Conservation (phyloP, 1,140 invertebrate species). For the Dendrolimus kikuchii region DNA sequence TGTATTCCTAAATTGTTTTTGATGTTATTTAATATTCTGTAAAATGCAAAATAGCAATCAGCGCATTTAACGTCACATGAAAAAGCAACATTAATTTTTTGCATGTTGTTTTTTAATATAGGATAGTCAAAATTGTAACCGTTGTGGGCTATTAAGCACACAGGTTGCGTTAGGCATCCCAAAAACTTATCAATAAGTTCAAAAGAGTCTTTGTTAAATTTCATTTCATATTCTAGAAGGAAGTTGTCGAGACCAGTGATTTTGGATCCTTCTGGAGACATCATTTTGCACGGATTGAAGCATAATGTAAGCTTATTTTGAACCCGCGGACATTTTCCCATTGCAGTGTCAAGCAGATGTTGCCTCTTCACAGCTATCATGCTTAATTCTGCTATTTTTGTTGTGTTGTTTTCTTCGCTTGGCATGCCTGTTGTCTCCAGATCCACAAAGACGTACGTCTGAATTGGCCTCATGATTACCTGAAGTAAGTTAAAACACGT, state of each 20-base stretch:
- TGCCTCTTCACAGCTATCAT: slow-evolving; percentile 71
- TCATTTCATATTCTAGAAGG: slow-evolving; percentile 73
- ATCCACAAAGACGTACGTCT: slow-evolving; percentile 77
- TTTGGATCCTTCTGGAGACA: slow-evolving; percentile 57
- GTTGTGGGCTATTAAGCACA: slow-evolving; percentile 87
- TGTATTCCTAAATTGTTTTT: neutral
- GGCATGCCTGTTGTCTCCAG: slow-evolving; percentile 77
- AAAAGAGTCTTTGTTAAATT: slow-evolving; percentile 72
- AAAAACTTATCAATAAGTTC: slow-evolving; percentile 76
- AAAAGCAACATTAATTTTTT: slow-evolving; percentile 55
- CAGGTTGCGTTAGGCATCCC: slow-evolving; percentile 73
- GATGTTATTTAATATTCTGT: slow-evolving; percentile 31
- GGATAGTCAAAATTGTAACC: slow-evolving; percentile 83
- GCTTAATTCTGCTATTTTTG: slow-evolving; percentile 77
- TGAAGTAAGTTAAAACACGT: too few species aligned
- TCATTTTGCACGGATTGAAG: slow-evolving; percentile 73
- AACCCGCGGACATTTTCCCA: slow-evolving; percentile 71
- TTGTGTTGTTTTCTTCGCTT: slow-evolving; percentile 55
- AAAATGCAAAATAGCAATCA: slow-evolving; percentile 71
- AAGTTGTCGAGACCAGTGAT: slow-evolving; percentile 79
- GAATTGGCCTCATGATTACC: slow-evolving; percentile 30
- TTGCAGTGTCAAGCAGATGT: slow-evolving; percentile 52
- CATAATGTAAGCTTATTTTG: slow-evolving; percentile 76
- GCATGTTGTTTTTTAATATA: slow-evolving; percentile 47
- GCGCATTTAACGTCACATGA: slow-evolving; percentile 71